Evolutionary conservation across 2,797 vertebrate genomes (phyloP), one percentile per base, ranked within the genome.

Genomic region (Lycodopsis pacificus): DNA sequence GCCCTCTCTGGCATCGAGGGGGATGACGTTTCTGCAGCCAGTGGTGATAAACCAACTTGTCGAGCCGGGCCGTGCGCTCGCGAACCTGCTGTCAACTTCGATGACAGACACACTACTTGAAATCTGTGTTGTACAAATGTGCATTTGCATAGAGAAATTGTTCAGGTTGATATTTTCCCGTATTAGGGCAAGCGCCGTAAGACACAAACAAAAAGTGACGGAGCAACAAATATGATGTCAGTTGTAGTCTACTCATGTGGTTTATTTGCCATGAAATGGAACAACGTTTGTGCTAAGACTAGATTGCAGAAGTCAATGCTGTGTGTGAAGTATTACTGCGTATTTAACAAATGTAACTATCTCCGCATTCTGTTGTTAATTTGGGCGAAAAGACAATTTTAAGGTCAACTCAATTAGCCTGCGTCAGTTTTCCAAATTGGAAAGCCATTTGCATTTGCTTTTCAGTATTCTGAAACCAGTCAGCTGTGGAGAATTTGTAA

Each of bases 61-160:
- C 44, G 12, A 71, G 44, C 42, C 6, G 30, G 30, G 72, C 73
- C 15, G 30, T 64, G 72, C 65, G 34, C 81, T 69, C 4, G 10
- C 27, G 73, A 83, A 79, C 64, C 62, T 61, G 83, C 91, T 89
- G 91, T 93, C 92, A 71, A 25, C 83, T 86, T 80, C 63, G 58
- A 90, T 92, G 86, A 90, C 36, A n/a, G 30, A 11, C 25, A 57
- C 68, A 59, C 67, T 2, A 56, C 82, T 80, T 89, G 85, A 87
- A 83, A 83, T 83, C 77, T 87, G 85, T 88, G 82, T 88, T 86
- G 65, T 77, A 79, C 85, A 84, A 88, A 86, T 54, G n/a, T 34
- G 22, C 42, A 93, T 94, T 92, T 91, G 86, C 91, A 93, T 93
- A 82, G 15, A 73, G 69, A 89, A 86, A 91, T 85, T 81, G 89